phyloP scores from a whole-genome alignment of 2,888 invertebrate species.

The Netelia virgata region DNA sequence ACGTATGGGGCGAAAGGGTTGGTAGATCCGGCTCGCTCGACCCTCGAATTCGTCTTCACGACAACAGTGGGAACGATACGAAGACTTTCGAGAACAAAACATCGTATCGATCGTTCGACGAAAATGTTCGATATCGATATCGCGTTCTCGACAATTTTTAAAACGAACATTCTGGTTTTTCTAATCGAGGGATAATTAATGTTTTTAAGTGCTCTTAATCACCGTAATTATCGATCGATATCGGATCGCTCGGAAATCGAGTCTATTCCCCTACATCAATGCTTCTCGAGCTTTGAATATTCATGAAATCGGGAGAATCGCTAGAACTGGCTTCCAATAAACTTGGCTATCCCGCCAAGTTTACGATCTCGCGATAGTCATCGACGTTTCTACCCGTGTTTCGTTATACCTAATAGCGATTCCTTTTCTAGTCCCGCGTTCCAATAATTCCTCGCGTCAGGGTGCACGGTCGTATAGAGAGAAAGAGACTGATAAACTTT shows the following conservation, averaged over 20 bases:
- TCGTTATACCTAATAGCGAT: slow-evolving; percentile 75
- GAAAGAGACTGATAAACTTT: slow-evolving; percentile 59
- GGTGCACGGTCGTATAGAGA: slow-evolving; percentile 12
- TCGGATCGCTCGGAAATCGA: slow-evolving; percentile 68
- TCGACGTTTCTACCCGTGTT: slow-evolving; percentile 65
- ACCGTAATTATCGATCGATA: slow-evolving; percentile 63
- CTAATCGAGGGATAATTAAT: not conserved
- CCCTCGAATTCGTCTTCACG: slow-evolving; percentile 36
- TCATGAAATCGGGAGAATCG: slow-evolving; percentile 69
- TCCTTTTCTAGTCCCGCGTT: slow-evolving; percentile 46
- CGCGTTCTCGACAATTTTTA: not conserved
- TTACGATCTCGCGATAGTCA: slow-evolving; percentile 73
- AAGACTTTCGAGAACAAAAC: not conserved
- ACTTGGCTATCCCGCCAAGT: slow-evolving; percentile 49
- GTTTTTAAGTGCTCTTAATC: not conserved
- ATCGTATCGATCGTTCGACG: not conserved
- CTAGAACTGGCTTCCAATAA: slow-evolving; percentile 34
- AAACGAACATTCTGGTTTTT: not conserved
- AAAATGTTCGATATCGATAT: slow-evolving; percentile 7
- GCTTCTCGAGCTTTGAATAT: slow-evolving; percentile 73
- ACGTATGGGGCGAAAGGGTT: slow-evolving; percentile 26
- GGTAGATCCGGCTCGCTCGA: slow-evolving; percentile 33
- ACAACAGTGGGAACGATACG: not conserved
- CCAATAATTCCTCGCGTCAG: slow-evolving; percentile 31
- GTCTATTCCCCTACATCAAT: slow-evolving; percentile 49